These are phyloP conservation scores for Acleris emargana DNA, from an alignment of 2,888 invertebrate species.

Conservation along the genomic window DNA sequence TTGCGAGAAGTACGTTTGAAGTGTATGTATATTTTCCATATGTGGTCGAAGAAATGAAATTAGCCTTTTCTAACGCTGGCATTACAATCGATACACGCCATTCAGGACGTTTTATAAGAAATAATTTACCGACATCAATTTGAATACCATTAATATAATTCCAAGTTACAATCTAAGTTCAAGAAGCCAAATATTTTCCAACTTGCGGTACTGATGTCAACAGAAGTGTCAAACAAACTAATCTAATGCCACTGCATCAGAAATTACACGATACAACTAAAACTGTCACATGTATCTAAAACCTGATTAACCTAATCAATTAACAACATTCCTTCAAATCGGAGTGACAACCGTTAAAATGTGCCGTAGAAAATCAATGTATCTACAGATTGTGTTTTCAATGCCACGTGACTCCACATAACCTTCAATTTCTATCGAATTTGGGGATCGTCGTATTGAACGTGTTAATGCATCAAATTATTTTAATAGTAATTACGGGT, in stretches of 20 bases:
- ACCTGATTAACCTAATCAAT: slow-evolving; percentile 35
- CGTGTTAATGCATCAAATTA: slow-evolving; percentile 15
- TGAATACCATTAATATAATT: too few relatives aligned
- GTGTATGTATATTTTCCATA: background rate
- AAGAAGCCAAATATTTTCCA: too few relatives aligned
- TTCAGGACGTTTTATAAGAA: too few relatives aligned
- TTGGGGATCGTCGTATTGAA: slow-evolving; percentile 7
- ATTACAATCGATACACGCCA: too few relatives aligned
- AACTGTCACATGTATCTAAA: slow-evolving; percentile 12
- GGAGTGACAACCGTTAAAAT: slow-evolving; percentile 29
- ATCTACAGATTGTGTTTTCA: too few relatives aligned
- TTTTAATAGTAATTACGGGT: slow-evolving; percentile 22
- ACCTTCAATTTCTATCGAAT: too few relatives aligned
- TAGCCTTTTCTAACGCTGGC: background rate
- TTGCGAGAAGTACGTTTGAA: slow-evolving; percentile 2
- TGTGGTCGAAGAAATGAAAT: background rate
- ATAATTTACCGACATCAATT: too few relatives aligned
- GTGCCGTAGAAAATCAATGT: slow-evolving; percentile 6
- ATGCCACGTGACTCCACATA: too few relatives aligned
- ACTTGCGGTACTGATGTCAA: slow-evolving; percentile 1
- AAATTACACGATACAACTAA: slow-evolving; percentile 9
- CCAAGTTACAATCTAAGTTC: too few relatives aligned
- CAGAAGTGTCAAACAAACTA: slow-evolving; percentile 21
- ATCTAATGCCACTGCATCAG: slow-evolving; percentile 3
- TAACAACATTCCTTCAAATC: slow-evolving; percentile 29